Conservation (phyloP, 2,888 invertebrate species). For the Hirtodrosophila trivittata region DNA sequence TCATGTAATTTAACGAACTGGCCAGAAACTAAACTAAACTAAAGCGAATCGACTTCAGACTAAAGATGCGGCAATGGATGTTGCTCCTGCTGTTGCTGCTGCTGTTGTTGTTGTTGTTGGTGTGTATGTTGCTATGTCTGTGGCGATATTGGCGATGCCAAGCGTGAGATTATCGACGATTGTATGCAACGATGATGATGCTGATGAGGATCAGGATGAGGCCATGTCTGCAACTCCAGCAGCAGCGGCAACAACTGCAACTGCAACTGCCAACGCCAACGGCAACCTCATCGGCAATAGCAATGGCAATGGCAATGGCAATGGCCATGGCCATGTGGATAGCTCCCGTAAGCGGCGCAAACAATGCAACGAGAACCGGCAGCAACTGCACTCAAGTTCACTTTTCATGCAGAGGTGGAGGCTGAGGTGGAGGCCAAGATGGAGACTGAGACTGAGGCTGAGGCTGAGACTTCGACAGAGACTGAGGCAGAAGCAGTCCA, state of each 20-base stretch:
- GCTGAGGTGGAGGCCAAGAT: conserved; percentile 1
- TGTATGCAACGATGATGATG: conserved; percentile 80
- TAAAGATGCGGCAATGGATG: conserved; percentile 27
- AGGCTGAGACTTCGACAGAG: conserved; percentile 2
- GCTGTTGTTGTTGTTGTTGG: conserved; percentile 29
- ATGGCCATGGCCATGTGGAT: conserved; percentile 51
- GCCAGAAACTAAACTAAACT: conserved; percentile 71
- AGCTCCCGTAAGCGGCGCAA: conserved; percentile 63
- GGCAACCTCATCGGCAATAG: conserved; percentile 24
- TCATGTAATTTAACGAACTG: conserved; percentile 80
- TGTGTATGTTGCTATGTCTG: conserved; percentile 44
- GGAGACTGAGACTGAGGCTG: conserved; percentile 1
- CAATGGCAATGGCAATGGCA: conserved; percentile 35
- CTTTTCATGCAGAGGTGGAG: conserved; percentile 64
- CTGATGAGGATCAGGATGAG: conserved; percentile 72
- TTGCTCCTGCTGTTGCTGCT: conserved; percentile 21
- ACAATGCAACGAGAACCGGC: conserved; percentile 59
- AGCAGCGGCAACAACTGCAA: conserved; percentile 5
- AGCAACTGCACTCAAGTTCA: conserved; percentile 73
- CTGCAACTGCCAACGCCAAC: conserved; percentile 13
- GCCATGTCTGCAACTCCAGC: conserved; percentile 24
- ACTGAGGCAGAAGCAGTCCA: conserved; percentile 45
- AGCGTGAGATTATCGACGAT: conserved; percentile 78
- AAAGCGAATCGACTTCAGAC: conserved; percentile 47
- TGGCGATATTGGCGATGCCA: conserved; percentile 75